Conservation (phyloP, 2,113 vertebrate species). For the Dissostichus mawsoni region DNA sequence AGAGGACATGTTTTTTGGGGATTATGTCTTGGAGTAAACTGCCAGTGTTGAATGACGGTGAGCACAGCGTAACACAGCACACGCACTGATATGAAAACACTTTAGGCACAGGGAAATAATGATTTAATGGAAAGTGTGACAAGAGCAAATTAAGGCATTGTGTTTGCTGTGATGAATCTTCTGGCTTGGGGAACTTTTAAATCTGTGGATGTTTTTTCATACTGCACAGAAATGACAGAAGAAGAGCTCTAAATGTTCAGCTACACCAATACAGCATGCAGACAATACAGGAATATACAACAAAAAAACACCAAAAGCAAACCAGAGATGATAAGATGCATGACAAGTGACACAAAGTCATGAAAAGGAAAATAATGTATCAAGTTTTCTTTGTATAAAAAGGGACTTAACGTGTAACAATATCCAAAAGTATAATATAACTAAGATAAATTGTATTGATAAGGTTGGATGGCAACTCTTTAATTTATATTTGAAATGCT, state of each 20-base stretch:
- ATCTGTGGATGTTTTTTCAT: constrained; percentile 22
- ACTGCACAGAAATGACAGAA: constrained; percentile 10
- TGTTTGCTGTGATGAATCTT: constrained; percentile 45
- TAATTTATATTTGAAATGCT: constrained; percentile 12
- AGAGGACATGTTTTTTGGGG: constrained; percentile 10
- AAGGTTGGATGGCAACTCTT: neutral
- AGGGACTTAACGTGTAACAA: neutral
- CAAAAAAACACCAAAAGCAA: neutral
- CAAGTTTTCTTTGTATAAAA: neutral
- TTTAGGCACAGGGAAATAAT: constrained; percentile 31
- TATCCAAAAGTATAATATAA: neutral
- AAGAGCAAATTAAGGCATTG: constrained; percentile 43
- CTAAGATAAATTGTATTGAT: too few species aligned
- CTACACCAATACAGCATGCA: neutral
- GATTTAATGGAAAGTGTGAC: constrained; percentile 41
- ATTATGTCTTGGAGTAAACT: constrained; percentile 31
- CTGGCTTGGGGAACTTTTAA: constrained; percentile 28
- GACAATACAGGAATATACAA: neutral
- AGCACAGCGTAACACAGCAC: constrained; percentile 19
- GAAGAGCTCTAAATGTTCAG: neutral
- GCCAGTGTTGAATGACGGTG: constrained; percentile 33
- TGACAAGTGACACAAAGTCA: neutral
- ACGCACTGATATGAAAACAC: constrained; percentile 30
- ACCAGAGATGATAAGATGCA: neutral
- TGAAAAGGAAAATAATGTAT: neutral